These are phyloP conservation scores for Drosophila athabasca DNA, from an alignment of 1,140 invertebrate species.

Conservation along the genomic window DNA sequence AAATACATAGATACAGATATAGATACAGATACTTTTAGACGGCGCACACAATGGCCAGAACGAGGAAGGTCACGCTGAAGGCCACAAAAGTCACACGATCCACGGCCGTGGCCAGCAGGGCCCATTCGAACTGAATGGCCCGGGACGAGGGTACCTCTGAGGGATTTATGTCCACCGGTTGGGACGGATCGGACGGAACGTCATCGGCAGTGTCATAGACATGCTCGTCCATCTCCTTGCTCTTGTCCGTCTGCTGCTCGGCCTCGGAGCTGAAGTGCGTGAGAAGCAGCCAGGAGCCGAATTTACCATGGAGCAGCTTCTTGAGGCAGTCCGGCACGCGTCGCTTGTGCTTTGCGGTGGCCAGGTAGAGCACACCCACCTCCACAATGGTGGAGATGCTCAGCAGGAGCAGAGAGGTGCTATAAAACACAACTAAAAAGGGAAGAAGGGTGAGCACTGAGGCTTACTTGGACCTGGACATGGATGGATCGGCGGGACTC, in stretches of 20 bases:
- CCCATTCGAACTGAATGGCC: slow-evolving; percentile 86
- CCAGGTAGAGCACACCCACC: slow-evolving; percentile 86
- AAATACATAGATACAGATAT: not conserved
- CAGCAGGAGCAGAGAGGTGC: slow-evolving; percentile 86
- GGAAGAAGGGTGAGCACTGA: not conserved
- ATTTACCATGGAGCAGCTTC: slow-evolving; percentile 84
- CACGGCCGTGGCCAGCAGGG: slow-evolving; percentile 86
- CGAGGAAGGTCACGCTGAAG: slow-evolving; percentile 84
- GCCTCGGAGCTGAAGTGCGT: slow-evolving; percentile 60
- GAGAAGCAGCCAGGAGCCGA: slow-evolving; percentile 85
- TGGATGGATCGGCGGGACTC: slow-evolving; percentile 30
- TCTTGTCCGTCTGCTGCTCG: slow-evolving; percentile 30
- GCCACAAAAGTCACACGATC: slow-evolving; percentile 86
- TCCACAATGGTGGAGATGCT: slow-evolving; percentile 87
- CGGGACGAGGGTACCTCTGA: slow-evolving; percentile 81
- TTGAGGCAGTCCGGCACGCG: slow-evolving; percentile 86
- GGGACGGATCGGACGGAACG: slow-evolving; percentile 59
- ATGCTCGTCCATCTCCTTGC: slow-evolving; percentile 75
- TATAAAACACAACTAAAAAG: slow-evolving; percentile 84
- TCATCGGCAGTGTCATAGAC: slow-evolving; percentile 79
- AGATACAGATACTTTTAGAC: slow-evolving; percentile 57
- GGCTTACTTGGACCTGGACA: too few relatives aligned
- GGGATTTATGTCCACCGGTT: slow-evolving; percentile 69
- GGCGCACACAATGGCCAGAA: slow-evolving; percentile 85
- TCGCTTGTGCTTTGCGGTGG: slow-evolving; percentile 84